phyloP scores from a whole-genome alignment of 2,797 vertebrate genomes.

The Molossus molossus region DNA sequence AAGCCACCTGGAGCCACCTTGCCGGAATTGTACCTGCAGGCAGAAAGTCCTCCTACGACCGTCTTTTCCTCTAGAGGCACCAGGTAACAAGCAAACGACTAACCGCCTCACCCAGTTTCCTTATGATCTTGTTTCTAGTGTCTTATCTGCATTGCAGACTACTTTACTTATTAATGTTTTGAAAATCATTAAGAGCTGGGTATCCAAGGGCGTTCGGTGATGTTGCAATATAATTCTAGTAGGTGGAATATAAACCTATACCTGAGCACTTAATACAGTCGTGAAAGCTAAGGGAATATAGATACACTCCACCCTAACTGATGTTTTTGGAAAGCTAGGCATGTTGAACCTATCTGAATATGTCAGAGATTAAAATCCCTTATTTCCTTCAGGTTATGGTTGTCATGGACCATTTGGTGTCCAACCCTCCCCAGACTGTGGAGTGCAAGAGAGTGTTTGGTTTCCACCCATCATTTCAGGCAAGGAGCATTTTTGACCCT shows the following conservation, averaged over 20 bases:
- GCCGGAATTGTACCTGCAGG: conserved; percentile 86
- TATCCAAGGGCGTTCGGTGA: conserved; percentile 81
- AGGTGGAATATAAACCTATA: conserved; percentile 81
- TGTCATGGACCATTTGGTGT: conserved; percentile 76
- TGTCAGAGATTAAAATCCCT: conserved; percentile 72
- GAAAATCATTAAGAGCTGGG: conserved; percentile 82
- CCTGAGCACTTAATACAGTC: conserved; percentile 75
- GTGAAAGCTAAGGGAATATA: conserved; percentile 71
- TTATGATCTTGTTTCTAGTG: conserved; percentile 82
- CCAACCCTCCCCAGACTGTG: conserved; percentile 58
- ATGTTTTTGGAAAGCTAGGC: conserved; percentile 70
- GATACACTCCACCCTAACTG: conserved; percentile 75
- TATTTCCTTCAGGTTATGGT: conserved; percentile 75
- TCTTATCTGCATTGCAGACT: conserved; percentile 90
- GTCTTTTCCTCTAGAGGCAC: conserved; percentile 88
- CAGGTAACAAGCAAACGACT: conserved; percentile 89
- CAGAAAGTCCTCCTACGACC: conserved; percentile 87
- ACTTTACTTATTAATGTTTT: conserved; percentile 90
- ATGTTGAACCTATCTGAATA: conserved; percentile 73
- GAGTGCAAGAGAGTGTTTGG: conserved; percentile 64
- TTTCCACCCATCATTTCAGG: conserved; percentile 72
- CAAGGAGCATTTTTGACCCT: conserved; percentile 60
- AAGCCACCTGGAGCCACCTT: conserved; percentile 87
- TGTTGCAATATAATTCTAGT: conserved; percentile 78
- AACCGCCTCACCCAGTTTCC: conserved; percentile 80